Evolutionary conservation across 2,888 invertebrate genomes (phyloP).

Genomic region (Tineola bisselliella): DNA sequence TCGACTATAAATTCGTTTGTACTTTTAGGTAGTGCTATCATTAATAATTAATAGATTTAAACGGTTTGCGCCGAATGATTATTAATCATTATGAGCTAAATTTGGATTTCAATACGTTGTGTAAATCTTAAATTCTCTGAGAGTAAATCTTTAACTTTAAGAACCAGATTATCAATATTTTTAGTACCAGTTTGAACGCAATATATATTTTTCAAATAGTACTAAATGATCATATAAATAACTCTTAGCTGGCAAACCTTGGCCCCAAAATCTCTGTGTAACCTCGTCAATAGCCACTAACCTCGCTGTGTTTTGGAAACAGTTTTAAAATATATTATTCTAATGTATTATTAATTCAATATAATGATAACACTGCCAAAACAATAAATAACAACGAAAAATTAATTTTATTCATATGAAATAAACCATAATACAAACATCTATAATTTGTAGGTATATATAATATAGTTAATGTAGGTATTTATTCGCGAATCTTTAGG

Average conservation of each 20-base stretch:
- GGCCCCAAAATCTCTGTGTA: constrained; percentile 52
- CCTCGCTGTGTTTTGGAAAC: constrained; percentile 25
- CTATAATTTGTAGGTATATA: not conserved
- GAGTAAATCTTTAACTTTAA: no score
- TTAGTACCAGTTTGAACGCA: not conserved
- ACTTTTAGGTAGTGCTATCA: not conserved
- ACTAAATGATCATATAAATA: constrained; percentile 32
- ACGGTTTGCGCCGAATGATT: not conserved
- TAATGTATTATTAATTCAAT: not conserved
- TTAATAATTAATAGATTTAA: not conserved
- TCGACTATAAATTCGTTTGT: not conserved
- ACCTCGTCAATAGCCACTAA: constrained; percentile 32
- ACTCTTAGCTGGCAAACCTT: constrained; percentile 54
- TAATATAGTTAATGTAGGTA: not conserved
- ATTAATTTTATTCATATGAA: not conserved
- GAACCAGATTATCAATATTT: not conserved
- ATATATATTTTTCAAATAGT: not conserved
- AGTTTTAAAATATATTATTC: not conserved
- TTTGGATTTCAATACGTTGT: no score
- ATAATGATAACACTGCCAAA: not conserved
- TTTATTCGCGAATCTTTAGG: not conserved
- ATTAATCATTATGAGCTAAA: no score
- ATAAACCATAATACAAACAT: not conserved
- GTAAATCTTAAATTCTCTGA: no score
- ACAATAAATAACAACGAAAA: not conserved